Base-by-base conservation (phyloP, 1,140 invertebrate genomes). In the Drosophila busckii region DNA sequence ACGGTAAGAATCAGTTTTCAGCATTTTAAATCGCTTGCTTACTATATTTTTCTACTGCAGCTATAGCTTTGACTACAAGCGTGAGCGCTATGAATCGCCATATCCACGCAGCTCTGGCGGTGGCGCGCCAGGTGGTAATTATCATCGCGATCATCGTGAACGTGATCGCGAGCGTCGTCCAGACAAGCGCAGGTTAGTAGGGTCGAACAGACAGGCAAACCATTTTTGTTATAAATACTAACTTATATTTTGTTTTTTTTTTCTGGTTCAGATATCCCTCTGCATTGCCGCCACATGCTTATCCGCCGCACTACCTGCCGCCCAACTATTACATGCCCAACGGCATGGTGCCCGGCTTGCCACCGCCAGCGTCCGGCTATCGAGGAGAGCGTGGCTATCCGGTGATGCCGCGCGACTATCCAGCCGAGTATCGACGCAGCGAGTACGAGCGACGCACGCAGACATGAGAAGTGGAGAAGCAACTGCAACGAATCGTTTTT, bases 381-480 rank as follows among this genome's bases (percentile, higher is more conserved):
- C 62, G 82, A 5, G 69, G 55, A 5, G 85, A 85, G 1, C 73
- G 85, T 16, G 59, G 63, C 4, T 87, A 87, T 63, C 26, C 80
- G 4, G 76, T 87, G n/a, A 87, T 67, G 73, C 54, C 49, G 76
- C 89, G 61, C 71, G 89, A 88, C 34, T 91, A 91, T 62, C 86
- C 90, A 31, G 78, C 89, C 46, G 90, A 91, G 29, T 91, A 90
- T 46, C 89, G 90, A 54, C 85, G 90, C 50, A 90, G 78, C 34
- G 78, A 85, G 3, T 85, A 85, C 25, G 82, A 85, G 35, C 75
- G 82, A 23, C 82, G 82, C 25, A 85, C 80, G 41, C 76, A 83
- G 31, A 83, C 76, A 38, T 83, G 65, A 83, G 53, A 16, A 40
- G 31, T 20, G 20, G 7, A 17, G 16, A 0, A 13, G 16, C 16